Percentiles rank a stretch among this genome's conserved stretches.
phyloP scores from a whole-genome alignment of 2,888 invertebrate species.

The Tetropium fuscum region DNA sequence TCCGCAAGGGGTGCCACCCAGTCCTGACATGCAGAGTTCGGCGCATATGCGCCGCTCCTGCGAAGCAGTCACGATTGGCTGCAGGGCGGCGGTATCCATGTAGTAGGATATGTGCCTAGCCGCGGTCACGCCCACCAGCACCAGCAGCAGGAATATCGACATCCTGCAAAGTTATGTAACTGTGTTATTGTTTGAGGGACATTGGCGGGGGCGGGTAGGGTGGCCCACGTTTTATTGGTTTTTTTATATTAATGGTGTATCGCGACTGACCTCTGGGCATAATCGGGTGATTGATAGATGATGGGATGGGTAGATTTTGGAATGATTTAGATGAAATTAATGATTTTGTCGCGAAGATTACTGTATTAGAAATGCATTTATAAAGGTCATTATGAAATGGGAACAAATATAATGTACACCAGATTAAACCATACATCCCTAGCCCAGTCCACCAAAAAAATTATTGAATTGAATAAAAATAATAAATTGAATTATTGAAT shows the following conservation, averaged over 20 bases:
- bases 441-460: too few species aligned
- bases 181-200: constrained; percentile 21
- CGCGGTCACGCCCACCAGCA: constrained; percentile 52
- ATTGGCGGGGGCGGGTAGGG: not conserved
- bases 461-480: too few species aligned
- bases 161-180: constrained; percentile 54
- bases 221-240: constrained; percentile 7
- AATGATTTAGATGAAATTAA: too few species aligned
- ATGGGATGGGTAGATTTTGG: not conserved
- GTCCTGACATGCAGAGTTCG: constrained; percentile 63
- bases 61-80: constrained; percentile 59
- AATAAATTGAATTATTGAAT: too few species aligned
- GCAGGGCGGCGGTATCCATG: constrained; percentile 53
- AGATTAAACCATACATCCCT: too few species aligned
- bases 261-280: not conserved
- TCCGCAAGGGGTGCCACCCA: constrained; percentile 72
- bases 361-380: too few species aligned
- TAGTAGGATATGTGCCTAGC: constrained; percentile 50
- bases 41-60: constrained; percentile 64
- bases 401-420: too few species aligned
- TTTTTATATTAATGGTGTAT: constrained; percentile 3
- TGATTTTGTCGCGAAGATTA: too few species aligned
- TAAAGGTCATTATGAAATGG: too few species aligned
- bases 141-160: constrained; percentile 56
- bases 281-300: not conserved